Base-by-base conservation (phyloP, 53 echinoderm and acorn worm genomes). In the Arbacia lixula region DNA sequence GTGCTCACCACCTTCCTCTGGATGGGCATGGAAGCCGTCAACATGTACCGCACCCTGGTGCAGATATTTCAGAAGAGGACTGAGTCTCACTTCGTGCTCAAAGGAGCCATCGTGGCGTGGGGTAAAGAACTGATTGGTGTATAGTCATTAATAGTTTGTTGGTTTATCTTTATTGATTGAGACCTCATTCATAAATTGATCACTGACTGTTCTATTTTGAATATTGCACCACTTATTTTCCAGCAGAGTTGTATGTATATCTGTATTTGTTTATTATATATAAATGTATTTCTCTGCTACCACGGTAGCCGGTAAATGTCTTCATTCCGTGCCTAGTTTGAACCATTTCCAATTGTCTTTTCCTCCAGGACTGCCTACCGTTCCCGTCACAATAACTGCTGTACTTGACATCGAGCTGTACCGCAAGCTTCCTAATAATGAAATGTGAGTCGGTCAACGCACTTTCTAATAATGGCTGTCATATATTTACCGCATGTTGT, bases 1-100 rank as follows among this genome's bases (percentile, higher is more conserved):
- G 92, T 90, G 21, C 74, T 95, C 34, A 66, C 90, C 36, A 92
- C 95, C 25, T 95, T 95, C 29, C 37, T 88, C 22, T 95, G 95
- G 95, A 95, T 95, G 95, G 90, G 85, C 36, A 90, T 88, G 76
- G 95, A 95, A 83, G 95, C 95, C 20, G 92, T 92, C 55, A 88
- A 92, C 77, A 95, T 95, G 86, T 90, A 95, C 67, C 75, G 76
- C 42, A 86, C 95, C 14, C 89, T 95, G 61, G 90, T 95, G 10
- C 85, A 92, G 64, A 90, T 95, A 28, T 95, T 95, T 55, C 89
- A 89, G 77, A 83, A 85, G 41, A 89, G 85, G 54, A 26, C 86
- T 38, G 85, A 90, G 51, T 83, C 84, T 3, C 84, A 66, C 31
- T 95, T 92, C 69, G 84, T 95, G 41, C 66, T 72, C 17, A 95